Evolutionary conservation across 2,797 vertebrate genomes (phyloP), one percentile per base, ranked within the genome.

Genomic region (Prionace glauca): DNA sequence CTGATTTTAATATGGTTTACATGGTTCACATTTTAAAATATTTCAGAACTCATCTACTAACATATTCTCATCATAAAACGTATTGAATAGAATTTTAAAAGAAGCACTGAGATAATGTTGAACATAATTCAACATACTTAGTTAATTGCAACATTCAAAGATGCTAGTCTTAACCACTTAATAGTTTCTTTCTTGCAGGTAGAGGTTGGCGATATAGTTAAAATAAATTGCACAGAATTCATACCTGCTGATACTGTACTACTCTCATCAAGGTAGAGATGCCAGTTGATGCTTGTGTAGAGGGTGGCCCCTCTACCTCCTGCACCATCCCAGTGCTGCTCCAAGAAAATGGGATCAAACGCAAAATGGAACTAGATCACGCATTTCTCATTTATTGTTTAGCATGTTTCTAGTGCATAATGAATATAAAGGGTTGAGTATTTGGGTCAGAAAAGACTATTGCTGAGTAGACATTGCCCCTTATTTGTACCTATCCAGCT

Each of bases 121-220:
- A 95, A 95, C 26, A 60, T 32, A 95, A 24, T 69, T 8, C 74
- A 26, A 95, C 71, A 5, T 24, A 56, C 50, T 95, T 71, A 95
- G 71, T 95, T 95, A 22, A 14, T 7, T 91, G 29, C 29, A 18
- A 41, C 71, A 95, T 95, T 77, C 93, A 79, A 95, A 95, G 62
- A 41, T 62, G 50, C 36, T 86, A 32, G 81, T 96, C 97, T 98
- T 97, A 98, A 97, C 97, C 97, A 96, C 98, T 98, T 98, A 98
- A 98, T 97, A 98, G 98, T 99, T 98, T 99, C 96, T 98, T 97
- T 98, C 98, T 98, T 98, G 97, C 99, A 99, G 99, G 98, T 99
- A 98, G 98, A 98, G 97, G 98, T 98, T 98, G 99, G 99, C 97
- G 98, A 99, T 98, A 97, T 99, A 98, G 97, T 99, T 99, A 98